Evolutionary conservation across 2,888 invertebrate species (phyloP), one percentile per base, ranked within the genome.

Genomic region (Drosophila neonasuta): DNA sequence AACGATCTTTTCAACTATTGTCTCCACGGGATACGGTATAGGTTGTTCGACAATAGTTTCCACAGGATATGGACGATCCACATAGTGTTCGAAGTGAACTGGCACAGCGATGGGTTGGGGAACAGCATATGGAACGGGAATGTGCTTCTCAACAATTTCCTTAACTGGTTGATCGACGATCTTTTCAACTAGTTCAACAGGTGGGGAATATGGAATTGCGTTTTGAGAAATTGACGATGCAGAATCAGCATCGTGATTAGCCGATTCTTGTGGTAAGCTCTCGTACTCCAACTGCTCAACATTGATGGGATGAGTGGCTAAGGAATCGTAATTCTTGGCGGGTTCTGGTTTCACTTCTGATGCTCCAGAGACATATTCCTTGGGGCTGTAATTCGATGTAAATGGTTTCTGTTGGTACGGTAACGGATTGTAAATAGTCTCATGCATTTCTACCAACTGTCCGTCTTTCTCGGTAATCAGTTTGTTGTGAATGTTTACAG

Each of bases 1-100:
- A 0, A 93, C 90, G 0, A 93, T 79, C 72, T 92, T 93, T 65
- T 93, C 93, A 0, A 93, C 91, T 1, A 92, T 90, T 50, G 91
- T 85, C 90, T 49, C 88, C 0, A 91, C 91, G 1, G 91, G 89
- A 62, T 93, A 90, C 0, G 91, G 91, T 2, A 91, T 73, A 8
- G 90, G 92, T 66, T 92, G 93, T 63, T 93, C 92, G 0, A 92
- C 90, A 2, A 86, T 84, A 7, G 89, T 89, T 49, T 89, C 87
- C 0, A 90, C 87, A 0, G 90, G 88, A 77, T 89, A 90, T 0
- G 91, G 92, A 45, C 93, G 93, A 72, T 93, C 93, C 1, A 93
- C 91, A 7, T 92, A 87, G 68, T 91, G 93, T 48, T 93, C 92
- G 0, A 93, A 90, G 10, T 92, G 89, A 0, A 88, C 80, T 0